Conservation (phyloP, 2,888 invertebrate genomes). For the Metopia argyrocephala region DNA sequence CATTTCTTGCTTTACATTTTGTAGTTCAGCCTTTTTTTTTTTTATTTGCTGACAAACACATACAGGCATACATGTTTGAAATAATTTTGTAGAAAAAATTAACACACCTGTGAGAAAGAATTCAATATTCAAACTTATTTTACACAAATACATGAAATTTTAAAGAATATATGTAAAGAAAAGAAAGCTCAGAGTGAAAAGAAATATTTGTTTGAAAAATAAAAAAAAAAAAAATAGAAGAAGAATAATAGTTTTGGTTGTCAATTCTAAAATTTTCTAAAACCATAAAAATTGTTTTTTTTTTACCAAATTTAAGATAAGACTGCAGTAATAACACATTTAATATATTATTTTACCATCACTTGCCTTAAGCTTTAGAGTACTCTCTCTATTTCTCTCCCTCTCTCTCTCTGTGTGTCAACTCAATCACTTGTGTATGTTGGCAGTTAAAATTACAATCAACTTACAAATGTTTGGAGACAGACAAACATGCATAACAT, state of each 20-base stretch:
- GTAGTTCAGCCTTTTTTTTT: no score
- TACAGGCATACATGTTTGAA: not conserved
- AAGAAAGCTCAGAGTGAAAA: no score
- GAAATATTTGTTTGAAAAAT: no score
- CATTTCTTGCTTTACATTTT: no score
- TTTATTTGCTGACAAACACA: constrained; percentile 10
- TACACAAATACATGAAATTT: not conserved
- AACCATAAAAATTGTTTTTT: constrained; percentile 26
- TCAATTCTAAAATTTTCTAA: constrained; percentile 31
- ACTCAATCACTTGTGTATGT: not conserved
- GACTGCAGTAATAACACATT: constrained; percentile 33
- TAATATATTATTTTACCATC: constrained; percentile 27
- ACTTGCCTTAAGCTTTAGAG: no score
- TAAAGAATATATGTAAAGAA: no score
- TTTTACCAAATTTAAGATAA: constrained; percentile 28
- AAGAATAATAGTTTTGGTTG: constrained; percentile 23
- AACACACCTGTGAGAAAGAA: constrained; percentile 49
- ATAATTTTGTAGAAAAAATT: not conserved
- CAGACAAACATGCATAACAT: not conserved
- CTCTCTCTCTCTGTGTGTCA: no score
- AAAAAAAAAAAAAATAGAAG: not conserved
- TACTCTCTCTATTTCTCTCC: no score
- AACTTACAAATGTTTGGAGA: not conserved
- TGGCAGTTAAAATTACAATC: not conserved
- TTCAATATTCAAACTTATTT: not conserved